Percentiles rank a stretch among this genome's conserved stretches.
Evolutionary conservation across 2,888 invertebrate species (phyloP).

Genomic region (Caenorhabditis plicata): DNA sequence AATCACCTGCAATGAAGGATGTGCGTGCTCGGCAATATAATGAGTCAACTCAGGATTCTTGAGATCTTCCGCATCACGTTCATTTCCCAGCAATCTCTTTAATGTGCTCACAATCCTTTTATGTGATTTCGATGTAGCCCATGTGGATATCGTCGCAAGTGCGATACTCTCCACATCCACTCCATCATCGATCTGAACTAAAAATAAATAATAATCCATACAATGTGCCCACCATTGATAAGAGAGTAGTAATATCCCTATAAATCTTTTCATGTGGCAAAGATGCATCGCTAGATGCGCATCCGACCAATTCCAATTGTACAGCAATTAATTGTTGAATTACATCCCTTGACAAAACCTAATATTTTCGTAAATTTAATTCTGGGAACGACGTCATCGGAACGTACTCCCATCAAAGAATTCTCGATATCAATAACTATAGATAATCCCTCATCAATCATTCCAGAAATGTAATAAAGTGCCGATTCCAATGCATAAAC

Average conservation of each 20-base stretch:
- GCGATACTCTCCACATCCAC: conserved; percentile 44
- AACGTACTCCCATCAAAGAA: conserved; percentile 47
- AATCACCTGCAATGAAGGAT: conserved; percentile 61
- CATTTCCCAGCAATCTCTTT: conserved; percentile 35
- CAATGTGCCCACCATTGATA: conserved; percentile 32
- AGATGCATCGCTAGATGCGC: conserved; percentile 37
- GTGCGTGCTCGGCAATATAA: conserved; percentile 65
- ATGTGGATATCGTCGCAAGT: conserved; percentile 45
- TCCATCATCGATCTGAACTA: conserved; percentile 36
- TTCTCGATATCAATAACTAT: conserved; percentile 60
- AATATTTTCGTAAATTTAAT: conserved; percentile 5
- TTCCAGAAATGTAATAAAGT: conserved; percentile 61
- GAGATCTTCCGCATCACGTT: conserved; percentile 35
- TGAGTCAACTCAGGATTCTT: conserved; percentile 56
- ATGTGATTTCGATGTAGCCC: conserved; percentile 35
- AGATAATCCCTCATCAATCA: conserved; percentile 58
- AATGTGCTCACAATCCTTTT: conserved; percentile 37
- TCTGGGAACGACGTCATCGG: too few relatives aligned
- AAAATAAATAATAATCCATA: too few relatives aligned
- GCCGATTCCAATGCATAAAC: conserved; percentile 58
- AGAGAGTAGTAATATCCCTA: conserved; percentile 55
- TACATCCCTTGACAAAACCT: conserved; percentile 31
- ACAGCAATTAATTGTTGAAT: conserved; percentile 25
- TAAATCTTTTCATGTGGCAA: conserved; percentile 52
- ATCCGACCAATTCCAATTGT: conserved; percentile 49